phyloP scores from a whole-genome alignment of 1,140 invertebrate genomes.

The Anagrus nilaparvatae region DNA sequence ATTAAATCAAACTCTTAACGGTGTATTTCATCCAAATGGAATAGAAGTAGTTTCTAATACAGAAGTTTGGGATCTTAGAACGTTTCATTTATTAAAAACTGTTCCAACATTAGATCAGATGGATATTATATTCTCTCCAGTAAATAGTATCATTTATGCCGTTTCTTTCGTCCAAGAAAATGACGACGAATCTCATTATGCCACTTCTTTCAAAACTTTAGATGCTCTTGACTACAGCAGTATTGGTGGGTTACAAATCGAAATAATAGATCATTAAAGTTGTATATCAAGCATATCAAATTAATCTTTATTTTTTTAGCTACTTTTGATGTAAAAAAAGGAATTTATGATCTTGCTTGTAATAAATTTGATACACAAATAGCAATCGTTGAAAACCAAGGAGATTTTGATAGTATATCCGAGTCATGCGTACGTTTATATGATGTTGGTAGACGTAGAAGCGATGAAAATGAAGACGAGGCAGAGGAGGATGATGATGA shows the following conservation, averaged over 20 bases:
- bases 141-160: conserved; percentile 57
- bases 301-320: conserved; percentile 41
- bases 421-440: conserved; percentile 77
- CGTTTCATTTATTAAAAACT: conserved; percentile 87
- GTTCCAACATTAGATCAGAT: conserved; percentile 88
- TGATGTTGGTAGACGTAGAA: conserved; percentile 62
- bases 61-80: conserved; percentile 92
- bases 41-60: conserved; percentile 85
- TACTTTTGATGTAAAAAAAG: conserved; percentile 80
- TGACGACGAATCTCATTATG: conserved; percentile 57
- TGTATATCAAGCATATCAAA: conserved; percentile 6
- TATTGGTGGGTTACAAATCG: conserved; percentile 54
- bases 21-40: conserved; percentile 95
- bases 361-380: conserved; percentile 70
- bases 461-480: conserved; percentile 65
- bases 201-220: conserved; percentile 87
- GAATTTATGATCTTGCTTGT: conserved; percentile 64
- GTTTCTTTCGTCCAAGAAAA: conserved; percentile 52
- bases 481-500: conserved; percentile 64
- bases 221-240: conserved; percentile 89
- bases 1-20: conserved; percentile 87
- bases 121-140: conserved; percentile 59
- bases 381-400: conserved; percentile 73
- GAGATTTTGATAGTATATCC: conserved; percentile 62
- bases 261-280: not conserved